A percentile compares a stretch with the other conserved stretches of the same genome.
Conservation (phyloP, 2,797 vertebrate species). For the Telmatherina bonti region DNA sequence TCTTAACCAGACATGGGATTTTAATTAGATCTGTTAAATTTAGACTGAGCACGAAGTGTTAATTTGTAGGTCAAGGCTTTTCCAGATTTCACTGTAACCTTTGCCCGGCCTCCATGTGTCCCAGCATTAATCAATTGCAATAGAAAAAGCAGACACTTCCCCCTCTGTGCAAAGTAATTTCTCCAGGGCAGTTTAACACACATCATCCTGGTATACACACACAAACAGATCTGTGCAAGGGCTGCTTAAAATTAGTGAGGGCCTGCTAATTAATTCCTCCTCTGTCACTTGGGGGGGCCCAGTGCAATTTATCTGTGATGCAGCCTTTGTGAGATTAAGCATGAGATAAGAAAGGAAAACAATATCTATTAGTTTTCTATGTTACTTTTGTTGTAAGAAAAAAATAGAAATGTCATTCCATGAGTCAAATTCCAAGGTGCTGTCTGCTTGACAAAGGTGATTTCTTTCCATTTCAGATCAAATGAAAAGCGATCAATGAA, state of each 20-base stretch:
- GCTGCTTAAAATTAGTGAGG: constrained; percentile 79
- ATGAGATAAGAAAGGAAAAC: constrained; percentile 78
- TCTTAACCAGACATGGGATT: constrained; percentile 71
- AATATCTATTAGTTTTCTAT: constrained; percentile 80
- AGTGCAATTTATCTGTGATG: constrained; percentile 75
- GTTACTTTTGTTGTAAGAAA: constrained; percentile 71
- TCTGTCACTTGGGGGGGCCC: constrained; percentile 69
- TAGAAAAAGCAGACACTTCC: constrained; percentile 61
- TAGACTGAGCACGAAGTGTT: constrained; percentile 63
- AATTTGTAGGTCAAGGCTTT: constrained; percentile 80
- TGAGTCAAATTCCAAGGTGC: constrained; percentile 81
- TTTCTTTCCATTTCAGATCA: constrained; percentile 78
- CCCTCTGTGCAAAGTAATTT: constrained; percentile 72
- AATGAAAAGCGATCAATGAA: constrained; percentile 80
- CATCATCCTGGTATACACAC: constrained; percentile 61
- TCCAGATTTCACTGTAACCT: constrained; percentile 72
- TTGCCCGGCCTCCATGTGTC: constrained; percentile 72
- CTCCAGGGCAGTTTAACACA: constrained; percentile 67
- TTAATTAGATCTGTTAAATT: constrained; percentile 80
- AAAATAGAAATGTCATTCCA: constrained; percentile 60
- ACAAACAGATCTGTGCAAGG: constrained; percentile 71
- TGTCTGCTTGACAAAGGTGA: constrained; percentile 56
- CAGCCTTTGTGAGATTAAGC: constrained; percentile 77
- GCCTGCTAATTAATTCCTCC: constrained; percentile 81
- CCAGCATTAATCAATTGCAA: constrained; percentile 79